Base-by-base conservation (phyloP, 2,888 invertebrate species). In the Zeuzera pyrina region DNA sequence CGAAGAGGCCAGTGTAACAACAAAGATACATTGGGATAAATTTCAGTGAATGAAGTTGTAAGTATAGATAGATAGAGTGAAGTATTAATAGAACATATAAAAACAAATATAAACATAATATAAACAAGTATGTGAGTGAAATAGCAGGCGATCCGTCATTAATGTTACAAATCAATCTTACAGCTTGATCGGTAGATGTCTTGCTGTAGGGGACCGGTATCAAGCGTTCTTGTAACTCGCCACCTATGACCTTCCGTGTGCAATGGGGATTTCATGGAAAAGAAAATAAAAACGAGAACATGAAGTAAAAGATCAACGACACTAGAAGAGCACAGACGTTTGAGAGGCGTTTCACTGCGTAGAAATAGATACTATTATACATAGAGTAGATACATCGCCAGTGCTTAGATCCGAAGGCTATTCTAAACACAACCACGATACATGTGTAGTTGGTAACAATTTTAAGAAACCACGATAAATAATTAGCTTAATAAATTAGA, bases 171-270 rank as follows among this genome's bases (percentile, higher is more conserved):
- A 64, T n/a, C n/a, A 61, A 62, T 92, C 97, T 97, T 97, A 97
- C 97, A 95, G 97, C 97, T 94, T 97, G 97, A 91, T 97, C 97
- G 88, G 97, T 97, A 87, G 96, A 95, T 87, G 95, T 96, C 94
- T 97, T 97, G 95, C 97, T 97, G 93, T 97, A 97, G 87, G 97
- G 97, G 87, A 97, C 97, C 87, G 97, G 96, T 87, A 97, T 97
- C 92, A 97, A 94, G 88, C 97, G 95, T 90, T 97, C 97, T 92
- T 97, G 95, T 90, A 95, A 95, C 90, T 97, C 96, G 89, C 97
- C 97, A 92, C 97, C 97, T 94, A 97, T 97, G 92, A 97, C 97
- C 97, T 97, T 94, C 91, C 94, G 92, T 89, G 92, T 90, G 90
- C 91, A 92, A 91, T 87, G 77, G 70, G 74, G 90, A 88, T 86